Percentiles rank a stretch among this genome's conserved stretches.
These are phyloP conservation scores for Urocynchramus pylzowi DNA, from an alignment of 2,113 vertebrate genomes.

Conservation along the genomic window DNA sequence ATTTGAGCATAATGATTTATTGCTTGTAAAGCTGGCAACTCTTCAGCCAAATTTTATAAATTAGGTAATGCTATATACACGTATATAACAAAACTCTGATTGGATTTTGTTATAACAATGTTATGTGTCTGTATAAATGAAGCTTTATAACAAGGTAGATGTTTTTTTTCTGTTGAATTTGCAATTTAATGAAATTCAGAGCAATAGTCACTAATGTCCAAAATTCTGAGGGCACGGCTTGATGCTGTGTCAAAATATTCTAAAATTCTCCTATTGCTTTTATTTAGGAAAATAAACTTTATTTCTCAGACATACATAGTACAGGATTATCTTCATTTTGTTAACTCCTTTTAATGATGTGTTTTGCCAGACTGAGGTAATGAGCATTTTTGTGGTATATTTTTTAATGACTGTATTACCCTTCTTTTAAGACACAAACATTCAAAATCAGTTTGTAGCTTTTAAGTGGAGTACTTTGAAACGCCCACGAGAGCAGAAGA, in stretches of 20 bases:
- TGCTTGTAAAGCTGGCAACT: not conserved
- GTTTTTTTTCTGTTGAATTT: not conserved
- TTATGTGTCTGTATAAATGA: not conserved
- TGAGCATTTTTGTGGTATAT: not conserved
- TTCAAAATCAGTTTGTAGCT: not conserved
- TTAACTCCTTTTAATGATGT: not conserved
- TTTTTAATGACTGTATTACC: not conserved
- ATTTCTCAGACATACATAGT: not conserved
- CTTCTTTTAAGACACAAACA: not conserved
- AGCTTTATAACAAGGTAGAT: not conserved
- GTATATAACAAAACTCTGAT: not conserved
- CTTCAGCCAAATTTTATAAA: not conserved
- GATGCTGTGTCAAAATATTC: not conserved
- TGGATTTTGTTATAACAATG: not conserved
- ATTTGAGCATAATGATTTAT: not conserved
- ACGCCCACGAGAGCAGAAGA: not conserved
- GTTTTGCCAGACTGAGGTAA: not conserved
- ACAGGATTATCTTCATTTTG: not conserved
- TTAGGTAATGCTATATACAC: not conserved
- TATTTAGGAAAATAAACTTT: not conserved
- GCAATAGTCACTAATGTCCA: not conserved
- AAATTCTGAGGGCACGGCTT: not conserved
- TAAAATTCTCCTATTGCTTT: not conserved
- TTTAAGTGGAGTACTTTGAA: not conserved
- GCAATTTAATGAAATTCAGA: not conserved